phyloP scores from a whole-genome alignment of 2,797 vertebrate genomes.

The Triplophysa yarkandensis region DNA sequence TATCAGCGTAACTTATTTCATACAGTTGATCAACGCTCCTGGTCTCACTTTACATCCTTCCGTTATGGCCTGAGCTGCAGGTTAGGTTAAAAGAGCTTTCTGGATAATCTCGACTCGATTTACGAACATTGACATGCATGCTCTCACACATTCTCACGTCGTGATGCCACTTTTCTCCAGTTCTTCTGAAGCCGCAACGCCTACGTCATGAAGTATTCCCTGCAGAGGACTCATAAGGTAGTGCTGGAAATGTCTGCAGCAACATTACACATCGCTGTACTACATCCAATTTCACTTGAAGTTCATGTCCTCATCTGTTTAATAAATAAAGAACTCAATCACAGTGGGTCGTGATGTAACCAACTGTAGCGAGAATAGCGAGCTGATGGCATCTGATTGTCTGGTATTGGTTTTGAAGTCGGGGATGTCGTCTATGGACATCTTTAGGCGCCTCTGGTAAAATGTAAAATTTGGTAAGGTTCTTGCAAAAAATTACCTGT shows the following conservation, averaged over 20 bases:
- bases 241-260: conserved; percentile 14
- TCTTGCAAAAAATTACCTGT: too few species aligned
- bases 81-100: conserved; percentile 27
- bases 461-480: too few species aligned
- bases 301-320: conserved; percentile 21
- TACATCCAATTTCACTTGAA: neutral
- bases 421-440: too few species aligned
- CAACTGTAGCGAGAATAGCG: neutral
- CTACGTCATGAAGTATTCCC: conserved; percentile 18
- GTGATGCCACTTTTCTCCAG: conserved; percentile 28
- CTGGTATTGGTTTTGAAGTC: neutral
- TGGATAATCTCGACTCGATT: conserved; percentile 33
- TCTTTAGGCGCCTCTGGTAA: neutral
- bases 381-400: neutral
- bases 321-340: conserved; percentile 10
- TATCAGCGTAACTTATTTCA: neutral
- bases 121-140: conserved; percentile 15
- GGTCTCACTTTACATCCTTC: neutral
- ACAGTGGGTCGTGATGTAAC: conserved; percentile 1
- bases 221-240: conserved; percentile 23
- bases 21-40: neutral
- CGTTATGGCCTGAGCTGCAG: neutral
- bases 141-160: conserved; percentile 11
- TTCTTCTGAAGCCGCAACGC: conserved; percentile 32
- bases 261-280: neutral